A percentile compares a stretch with the other conserved stretches of the same genome.
These are phyloP conservation scores for Auanema freiburgensis DNA, from an alignment of 2,888 invertebrate species.

Conservation along the genomic window DNA sequence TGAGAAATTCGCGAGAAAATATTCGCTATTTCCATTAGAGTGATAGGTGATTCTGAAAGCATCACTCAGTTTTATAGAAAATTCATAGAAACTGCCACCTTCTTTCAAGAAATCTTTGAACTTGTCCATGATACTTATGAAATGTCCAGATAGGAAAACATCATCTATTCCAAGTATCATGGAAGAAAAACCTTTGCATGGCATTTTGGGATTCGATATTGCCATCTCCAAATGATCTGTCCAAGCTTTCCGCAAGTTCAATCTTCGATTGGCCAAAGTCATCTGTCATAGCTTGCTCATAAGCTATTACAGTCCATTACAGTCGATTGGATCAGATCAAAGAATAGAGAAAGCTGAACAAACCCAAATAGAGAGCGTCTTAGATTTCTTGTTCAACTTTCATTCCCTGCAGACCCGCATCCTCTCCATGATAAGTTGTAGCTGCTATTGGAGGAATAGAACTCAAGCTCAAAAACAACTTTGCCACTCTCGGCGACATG, in stretches of 20 bases:
- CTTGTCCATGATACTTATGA: no score
- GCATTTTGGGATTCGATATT: neutral
- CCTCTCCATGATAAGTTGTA: conserved; percentile 69
- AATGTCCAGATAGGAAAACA: no score
- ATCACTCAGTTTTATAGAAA: no score
- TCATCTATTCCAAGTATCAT: no score
- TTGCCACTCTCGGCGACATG: conserved; percentile 65
- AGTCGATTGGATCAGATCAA: conserved; percentile 69
- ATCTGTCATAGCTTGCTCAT: conserved; percentile 62
- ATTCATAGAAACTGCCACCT: no score
- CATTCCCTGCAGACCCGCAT: conserved; percentile 67
- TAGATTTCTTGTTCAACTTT: no score
- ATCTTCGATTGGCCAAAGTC: conserved; percentile 63
- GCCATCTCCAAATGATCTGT: neutral
- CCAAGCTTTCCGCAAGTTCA: conserved; percentile 10
- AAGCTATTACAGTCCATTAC: conserved; percentile 61
- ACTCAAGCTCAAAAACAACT: conserved; percentile 66
- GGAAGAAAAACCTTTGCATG: neutral
- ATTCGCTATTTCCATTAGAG: no score
- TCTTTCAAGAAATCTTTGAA: no score
- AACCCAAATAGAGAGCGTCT: no score
- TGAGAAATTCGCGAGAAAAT: neutral
- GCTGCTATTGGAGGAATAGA: conserved; percentile 67
- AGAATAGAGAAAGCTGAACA: conserved; percentile 68
- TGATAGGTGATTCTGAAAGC: no score